Evolutionary conservation across 2,797 vertebrate genomes (phyloP), one percentile per base, ranked within the genome.

Genomic region (Esox masquinongy): DNA sequence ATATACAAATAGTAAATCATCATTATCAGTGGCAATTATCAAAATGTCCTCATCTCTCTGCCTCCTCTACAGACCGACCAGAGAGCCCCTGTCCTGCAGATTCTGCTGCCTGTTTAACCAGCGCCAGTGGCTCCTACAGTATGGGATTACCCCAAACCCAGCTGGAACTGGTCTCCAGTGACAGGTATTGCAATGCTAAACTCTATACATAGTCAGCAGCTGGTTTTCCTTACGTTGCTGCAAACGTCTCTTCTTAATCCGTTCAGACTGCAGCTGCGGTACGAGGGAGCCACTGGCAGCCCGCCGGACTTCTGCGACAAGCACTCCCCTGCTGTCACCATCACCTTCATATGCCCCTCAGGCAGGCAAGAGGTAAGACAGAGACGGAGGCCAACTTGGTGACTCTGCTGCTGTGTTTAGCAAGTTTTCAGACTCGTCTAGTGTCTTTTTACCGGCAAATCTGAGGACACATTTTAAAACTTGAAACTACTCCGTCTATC

Each of bases 271-370:
- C 87, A 88, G 70, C 72, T 99, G 78, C 94, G 84, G 59, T 99
- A 99, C 5, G 90, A 91, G 68, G 89, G 69, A 49, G 87, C 49
- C 11, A 26, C 67, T 0, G 77, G 39, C 36, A 67, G 80, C 0
- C 49, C 78, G 64, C 95, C 91, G 0, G 82, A 83, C 1, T 94
- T 96, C 69, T 99, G 98, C 83, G 83, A 90, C 0, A 94, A 84
- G 1, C 96, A 97, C 83, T 82, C 76, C 26, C 97, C 98, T 4
- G 95, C 95, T 0, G 96, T 98, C 81, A 97, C 92, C 0, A 89
- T 99, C 82, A 98, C 95, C 0, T 96, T 99, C 74, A 91, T 95
- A 82, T 99, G 98, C 82, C 98, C 98, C 0, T 97, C 96, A 0
- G 92, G 92, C 76, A 94, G 97, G 72, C 95, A 94, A 79, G 89